Evolutionary conservation across 1,140 invertebrate species (phyloP).

Genomic region (Zaprionus kolodkinae): DNA sequence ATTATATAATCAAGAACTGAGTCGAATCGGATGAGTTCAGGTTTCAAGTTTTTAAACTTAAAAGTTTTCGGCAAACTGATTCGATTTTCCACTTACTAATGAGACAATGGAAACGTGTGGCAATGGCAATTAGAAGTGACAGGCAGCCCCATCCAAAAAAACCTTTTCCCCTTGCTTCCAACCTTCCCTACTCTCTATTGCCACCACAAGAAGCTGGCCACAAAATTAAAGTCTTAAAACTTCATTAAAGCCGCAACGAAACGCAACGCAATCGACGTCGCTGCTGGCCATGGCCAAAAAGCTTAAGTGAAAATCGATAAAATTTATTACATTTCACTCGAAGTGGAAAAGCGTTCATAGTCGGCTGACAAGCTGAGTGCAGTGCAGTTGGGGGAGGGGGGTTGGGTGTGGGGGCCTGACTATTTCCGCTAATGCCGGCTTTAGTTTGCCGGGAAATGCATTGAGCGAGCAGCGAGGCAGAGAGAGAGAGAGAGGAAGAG

Average conservation of each 20-base stretch:
- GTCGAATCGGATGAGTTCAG: neutral
- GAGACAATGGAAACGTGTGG: constrained; percentile 1
- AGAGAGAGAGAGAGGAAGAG: neutral
- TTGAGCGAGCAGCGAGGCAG: neutral
- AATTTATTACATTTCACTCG: constrained; percentile 70
- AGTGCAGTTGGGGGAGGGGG: neutral
- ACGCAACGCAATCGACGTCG: constrained; percentile 22
- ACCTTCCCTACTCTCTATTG: neutral
- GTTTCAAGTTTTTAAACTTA: neutral
- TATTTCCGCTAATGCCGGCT: constrained; percentile 26
- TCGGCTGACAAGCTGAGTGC: constrained; percentile 19
- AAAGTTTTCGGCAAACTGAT: neutral
- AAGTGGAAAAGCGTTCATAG: constrained; percentile 15
- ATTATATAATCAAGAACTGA: neutral
- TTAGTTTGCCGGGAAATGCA: neutral
- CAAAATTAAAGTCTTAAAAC: constrained; percentile 65
- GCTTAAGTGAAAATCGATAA: constrained; percentile 72
- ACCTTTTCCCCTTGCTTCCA: neutral
- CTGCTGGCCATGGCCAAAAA: constrained; percentile 13
- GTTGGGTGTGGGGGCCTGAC: neutral
- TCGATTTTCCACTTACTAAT: neutral
- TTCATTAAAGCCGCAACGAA: constrained; percentile 54
- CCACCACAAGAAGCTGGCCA: constrained; percentile 29
- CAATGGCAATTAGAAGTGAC: constrained; percentile 50
- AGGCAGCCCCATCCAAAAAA: neutral